A percentile compares a stretch with the other conserved stretches of the same genome.
phyloP scores from a whole-genome alignment of 2,113 vertebrate species.

The Triplophysa tibetana region DNA sequence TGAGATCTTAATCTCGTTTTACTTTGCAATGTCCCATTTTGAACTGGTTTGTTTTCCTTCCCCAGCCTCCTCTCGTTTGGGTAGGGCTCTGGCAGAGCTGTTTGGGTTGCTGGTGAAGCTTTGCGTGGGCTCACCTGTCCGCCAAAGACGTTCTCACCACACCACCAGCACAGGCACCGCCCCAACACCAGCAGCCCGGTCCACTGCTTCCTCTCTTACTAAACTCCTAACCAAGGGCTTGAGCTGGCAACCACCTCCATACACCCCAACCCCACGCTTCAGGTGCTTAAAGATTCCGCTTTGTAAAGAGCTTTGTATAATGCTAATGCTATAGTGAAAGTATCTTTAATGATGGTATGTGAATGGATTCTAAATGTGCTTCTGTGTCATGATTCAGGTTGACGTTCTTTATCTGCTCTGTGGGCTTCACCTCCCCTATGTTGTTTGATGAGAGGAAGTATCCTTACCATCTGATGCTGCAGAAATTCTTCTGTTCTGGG shows the following conservation, averaged over 20 bases:
- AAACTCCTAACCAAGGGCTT: conserved; percentile 91
- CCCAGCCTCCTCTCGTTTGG: conserved; percentile 87
- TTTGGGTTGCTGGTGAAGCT: conserved; percentile 91
- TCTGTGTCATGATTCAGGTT: conserved; percentile 69
- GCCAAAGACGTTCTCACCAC: conserved; percentile 89
- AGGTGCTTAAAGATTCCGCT: conserved; percentile 67
- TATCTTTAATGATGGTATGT: neutral
- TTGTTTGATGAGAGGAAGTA: conserved; percentile 93
- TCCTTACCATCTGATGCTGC: conserved; percentile 93
- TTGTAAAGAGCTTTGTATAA: neutral
- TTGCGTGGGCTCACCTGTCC: conserved; percentile 90
- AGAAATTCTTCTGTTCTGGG: conserved; percentile 93
- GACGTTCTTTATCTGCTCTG: conserved; percentile 95
- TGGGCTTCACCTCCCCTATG: conserved; percentile 94
- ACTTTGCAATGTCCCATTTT: neutral
- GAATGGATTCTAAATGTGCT: conserved; percentile 4
- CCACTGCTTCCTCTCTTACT: conserved; percentile 90
- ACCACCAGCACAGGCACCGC: conserved; percentile 89
- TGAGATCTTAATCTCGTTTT: no score
- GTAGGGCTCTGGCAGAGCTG: conserved; percentile 88
- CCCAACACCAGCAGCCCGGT: conserved; percentile 87
- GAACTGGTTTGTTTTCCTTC: neutral
- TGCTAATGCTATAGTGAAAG: neutral
- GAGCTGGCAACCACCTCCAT: conserved; percentile 91
- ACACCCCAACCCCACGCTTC: conserved; percentile 92